Evolutionary conservation across 1,140 invertebrate species (phyloP).

Genomic region (Brachionus angularis): DNA sequence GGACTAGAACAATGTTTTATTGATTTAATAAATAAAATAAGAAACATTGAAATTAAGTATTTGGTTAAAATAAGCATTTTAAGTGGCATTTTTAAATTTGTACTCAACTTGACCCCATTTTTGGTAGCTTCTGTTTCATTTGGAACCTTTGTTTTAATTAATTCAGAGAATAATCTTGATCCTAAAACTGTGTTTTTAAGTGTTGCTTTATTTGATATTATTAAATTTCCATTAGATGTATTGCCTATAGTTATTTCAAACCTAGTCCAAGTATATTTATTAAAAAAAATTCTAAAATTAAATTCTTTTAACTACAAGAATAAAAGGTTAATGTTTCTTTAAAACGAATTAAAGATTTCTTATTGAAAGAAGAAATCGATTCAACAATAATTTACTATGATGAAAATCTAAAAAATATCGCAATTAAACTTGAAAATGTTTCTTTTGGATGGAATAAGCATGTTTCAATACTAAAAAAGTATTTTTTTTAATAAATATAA

Average conservation of each 20-base stretch:
- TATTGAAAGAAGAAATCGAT: conserved; percentile 53
- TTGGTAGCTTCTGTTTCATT: conserved; percentile 60
- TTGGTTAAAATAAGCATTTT: conserved; percentile 59
- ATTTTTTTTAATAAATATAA: background rate
- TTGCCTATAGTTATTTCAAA: conserved; percentile 63
- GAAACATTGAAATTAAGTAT: conserved; percentile 58
- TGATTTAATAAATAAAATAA: conserved; percentile 54
- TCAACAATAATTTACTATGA: conserved; percentile 47
- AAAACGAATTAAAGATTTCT: conserved; percentile 51
- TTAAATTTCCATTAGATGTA: conserved; percentile 75
- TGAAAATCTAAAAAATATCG: conserved; percentile 13
- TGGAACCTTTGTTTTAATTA: conserved; percentile 59
- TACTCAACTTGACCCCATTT: conserved; percentile 91
- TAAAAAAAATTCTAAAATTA: background rate
- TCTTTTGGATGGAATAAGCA: conserved; percentile 18
- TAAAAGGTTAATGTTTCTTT: conserved; percentile 53
- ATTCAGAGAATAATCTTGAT: conserved; percentile 59
- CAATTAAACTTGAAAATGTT: conserved; percentile 14
- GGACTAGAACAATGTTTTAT: conserved; percentile 59
- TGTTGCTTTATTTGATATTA: conserved; percentile 92
- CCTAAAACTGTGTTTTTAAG: conserved; percentile 78
- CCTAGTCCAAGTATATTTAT: conserved; percentile 57
- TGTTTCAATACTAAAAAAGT: conserved; percentile 8
- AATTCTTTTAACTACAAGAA: conserved; percentile 37
- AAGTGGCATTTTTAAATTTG: conserved; percentile 72